A percentile compares a stretch with the other conserved stretches of the same genome.
phyloP scores from a whole-genome alignment of 1,140 invertebrate species.

The Bombus balteatus region DNA sequence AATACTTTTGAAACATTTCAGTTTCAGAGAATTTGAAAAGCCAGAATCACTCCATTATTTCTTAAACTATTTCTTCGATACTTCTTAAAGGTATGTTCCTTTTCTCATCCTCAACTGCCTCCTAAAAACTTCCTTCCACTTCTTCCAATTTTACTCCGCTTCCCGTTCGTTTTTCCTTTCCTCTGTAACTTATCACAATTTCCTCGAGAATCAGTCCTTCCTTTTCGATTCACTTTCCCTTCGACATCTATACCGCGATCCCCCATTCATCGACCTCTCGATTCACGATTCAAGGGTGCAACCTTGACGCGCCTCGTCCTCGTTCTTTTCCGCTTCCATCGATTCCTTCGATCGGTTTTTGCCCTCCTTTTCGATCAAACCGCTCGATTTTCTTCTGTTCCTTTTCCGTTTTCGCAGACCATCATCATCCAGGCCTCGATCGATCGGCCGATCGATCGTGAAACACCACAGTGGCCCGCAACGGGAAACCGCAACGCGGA shows the following conservation, averaged over 20 bases:
- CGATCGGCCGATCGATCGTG: slow-evolving; percentile 29
- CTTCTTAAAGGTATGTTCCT: no score
- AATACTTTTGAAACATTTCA: no score
- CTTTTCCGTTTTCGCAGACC: slow-evolving; percentile 47
- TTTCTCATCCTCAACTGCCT: no score
- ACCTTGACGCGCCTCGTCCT: slow-evolving; percentile 14
- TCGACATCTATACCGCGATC: background rate
- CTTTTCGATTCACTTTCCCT: no score
- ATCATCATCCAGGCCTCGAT: slow-evolving; percentile 25
- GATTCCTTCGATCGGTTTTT: slow-evolving; percentile 27
- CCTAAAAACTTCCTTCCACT: no score
- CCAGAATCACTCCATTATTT: no score
- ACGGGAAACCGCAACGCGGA: slow-evolving; percentile 72
- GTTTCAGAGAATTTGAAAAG: no score
- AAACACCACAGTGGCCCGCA: slow-evolving; percentile 2
- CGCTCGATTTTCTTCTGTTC: slow-evolving; percentile 30
- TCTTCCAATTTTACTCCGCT: no score
- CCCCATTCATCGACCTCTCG: slow-evolving; percentile 36
- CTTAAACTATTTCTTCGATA: no score
- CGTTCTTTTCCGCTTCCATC: slow-evolving; percentile 33
- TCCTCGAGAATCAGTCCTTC: no score
- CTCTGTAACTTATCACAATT: no score
- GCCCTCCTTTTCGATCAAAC: slow-evolving; percentile 32
- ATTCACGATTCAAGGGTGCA: slow-evolving; percentile 12
- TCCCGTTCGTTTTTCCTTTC: no score